Evolutionary conservation across 2,797 vertebrate species (phyloP).

Genomic region (Onychomys arenicola): DNA sequence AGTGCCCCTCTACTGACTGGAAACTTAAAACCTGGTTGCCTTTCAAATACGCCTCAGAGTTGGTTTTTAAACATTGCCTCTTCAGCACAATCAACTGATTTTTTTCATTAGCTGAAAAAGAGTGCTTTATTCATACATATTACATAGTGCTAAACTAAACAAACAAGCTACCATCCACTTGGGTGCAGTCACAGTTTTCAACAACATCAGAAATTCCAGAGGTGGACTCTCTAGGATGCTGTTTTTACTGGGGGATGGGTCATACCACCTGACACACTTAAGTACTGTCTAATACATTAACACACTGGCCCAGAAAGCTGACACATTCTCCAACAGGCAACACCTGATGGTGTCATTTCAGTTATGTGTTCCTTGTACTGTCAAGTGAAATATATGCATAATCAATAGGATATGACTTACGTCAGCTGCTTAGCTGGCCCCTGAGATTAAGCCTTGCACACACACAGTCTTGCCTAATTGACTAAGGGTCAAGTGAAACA

Average conservation of each 20-base stretch:
- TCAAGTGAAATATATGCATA: slow-evolving; percentile 68
- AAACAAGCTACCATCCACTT: slow-evolving; percentile 54
- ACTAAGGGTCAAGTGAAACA: slow-evolving; percentile 51
- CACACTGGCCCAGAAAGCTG: slow-evolving; percentile 61
- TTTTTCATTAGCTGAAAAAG: slow-evolving; percentile 35
- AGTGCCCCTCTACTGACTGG: not conserved
- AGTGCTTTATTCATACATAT: slow-evolving; percentile 60
- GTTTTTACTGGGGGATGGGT: slow-evolving; percentile 21
- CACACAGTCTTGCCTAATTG: not conserved
- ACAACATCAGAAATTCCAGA: slow-evolving; percentile 68
- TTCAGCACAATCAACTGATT: not conserved
- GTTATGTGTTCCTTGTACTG: slow-evolving; percentile 4
- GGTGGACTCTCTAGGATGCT: slow-evolving; percentile 40
- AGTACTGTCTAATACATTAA: slow-evolving; percentile 21
- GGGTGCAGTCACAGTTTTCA: slow-evolving; percentile 67
- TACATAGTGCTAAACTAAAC: slow-evolving; percentile 58
- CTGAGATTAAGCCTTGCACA: slow-evolving; percentile 51
- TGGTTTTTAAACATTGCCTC: not conserved
- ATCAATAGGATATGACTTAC: slow-evolving; percentile 11
- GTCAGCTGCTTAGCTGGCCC: slow-evolving; percentile 29
- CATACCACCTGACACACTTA: slow-evolving; percentile 15
- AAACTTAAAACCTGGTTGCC: not conserved
- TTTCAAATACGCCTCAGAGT: slow-evolving; percentile 8
- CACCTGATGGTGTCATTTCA: not conserved
- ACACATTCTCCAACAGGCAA: slow-evolving; percentile 46